Percentiles rank a stretch among this genome's conserved stretches.
Evolutionary conservation across 2,888 invertebrate genomes (phyloP).

Genomic region (Caenorhabditis sp.): DNA sequence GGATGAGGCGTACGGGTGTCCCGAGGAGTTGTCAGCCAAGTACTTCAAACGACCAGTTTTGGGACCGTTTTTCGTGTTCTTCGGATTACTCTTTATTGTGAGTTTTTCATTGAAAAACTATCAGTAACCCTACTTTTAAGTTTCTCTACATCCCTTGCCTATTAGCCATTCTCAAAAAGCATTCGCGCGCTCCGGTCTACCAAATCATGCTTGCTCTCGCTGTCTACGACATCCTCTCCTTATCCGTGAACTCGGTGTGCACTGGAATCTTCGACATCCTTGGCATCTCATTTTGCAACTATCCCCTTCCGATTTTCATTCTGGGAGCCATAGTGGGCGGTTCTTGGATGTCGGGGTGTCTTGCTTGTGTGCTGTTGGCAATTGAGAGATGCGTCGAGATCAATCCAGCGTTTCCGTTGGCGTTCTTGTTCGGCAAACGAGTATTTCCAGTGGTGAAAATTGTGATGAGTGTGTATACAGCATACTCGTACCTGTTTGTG

Average conservation of each 20-base stretch:
- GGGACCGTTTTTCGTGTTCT: neutral
- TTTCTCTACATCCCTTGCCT: conserved; percentile 32
- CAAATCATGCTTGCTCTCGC: conserved; percentile 25
- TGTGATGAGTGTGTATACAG: too few species aligned
- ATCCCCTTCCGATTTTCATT: too few species aligned
- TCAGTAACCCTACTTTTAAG: neutral
- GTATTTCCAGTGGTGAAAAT: too few species aligned
- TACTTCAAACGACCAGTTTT: neutral
- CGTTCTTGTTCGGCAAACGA: neutral
- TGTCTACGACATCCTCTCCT: conserved; percentile 10
- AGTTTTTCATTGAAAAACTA: neutral
- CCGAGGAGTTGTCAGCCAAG: neutral
- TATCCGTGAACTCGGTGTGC: conserved; percentile 10
- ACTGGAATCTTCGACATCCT: neutral
- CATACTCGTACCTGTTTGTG: too few species aligned
- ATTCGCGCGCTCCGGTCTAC: conserved; percentile 3
- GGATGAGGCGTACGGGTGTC: neutral
- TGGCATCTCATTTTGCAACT: conserved; percentile 35
- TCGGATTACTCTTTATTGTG: neutral
- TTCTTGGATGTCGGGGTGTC: conserved; percentile 27
- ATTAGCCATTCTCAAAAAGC: neutral
- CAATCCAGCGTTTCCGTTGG: neutral
- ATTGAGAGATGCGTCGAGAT: conserved; percentile 16
- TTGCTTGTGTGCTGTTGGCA: conserved; percentile 13
- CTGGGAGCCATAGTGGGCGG: conserved; percentile 3